These are phyloP conservation scores for Melipona bicolor DNA, from an alignment of 2,888 invertebrate species.

Conservation along the genomic window DNA sequence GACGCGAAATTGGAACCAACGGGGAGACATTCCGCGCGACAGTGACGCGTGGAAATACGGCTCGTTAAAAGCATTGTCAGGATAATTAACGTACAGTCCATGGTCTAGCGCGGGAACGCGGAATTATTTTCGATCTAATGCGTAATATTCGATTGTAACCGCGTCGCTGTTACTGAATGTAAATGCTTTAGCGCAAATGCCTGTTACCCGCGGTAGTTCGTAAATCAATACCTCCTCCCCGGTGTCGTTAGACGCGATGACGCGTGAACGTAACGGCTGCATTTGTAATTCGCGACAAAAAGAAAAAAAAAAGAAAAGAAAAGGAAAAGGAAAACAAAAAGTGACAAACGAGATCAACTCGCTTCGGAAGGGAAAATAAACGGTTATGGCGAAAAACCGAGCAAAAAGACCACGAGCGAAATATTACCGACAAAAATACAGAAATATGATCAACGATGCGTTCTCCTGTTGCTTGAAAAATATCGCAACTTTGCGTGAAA, in stretches of 20 bases:
- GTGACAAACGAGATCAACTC: not conserved
- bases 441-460: constrained; percentile 4
- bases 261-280: constrained; percentile 9
- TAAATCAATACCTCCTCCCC: not conserved
- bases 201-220: not conserved
- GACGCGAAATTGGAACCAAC: not conserved
- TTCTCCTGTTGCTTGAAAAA: constrained; percentile 4
- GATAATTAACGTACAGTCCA: constrained; percentile 2
- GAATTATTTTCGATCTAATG: not conserved
- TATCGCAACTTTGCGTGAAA: not conserved
- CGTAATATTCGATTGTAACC: constrained; percentile 7
- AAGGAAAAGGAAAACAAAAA: not conserved
- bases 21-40: not conserved
- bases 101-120: not conserved
- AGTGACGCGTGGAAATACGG: not conserved
- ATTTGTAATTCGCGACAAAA: not conserved
- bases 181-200: not conserved
- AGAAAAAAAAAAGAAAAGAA: no score
- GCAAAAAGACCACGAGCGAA: not conserved
- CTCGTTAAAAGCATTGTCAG: constrained; percentile 12
- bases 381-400: not conserved
- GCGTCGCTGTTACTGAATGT: not conserved
- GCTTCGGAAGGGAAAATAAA: constrained; percentile 1
- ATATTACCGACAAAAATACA: constrained; percentile 10
- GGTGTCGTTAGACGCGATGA: not conserved